Percentiles rank a stretch among this genome's conserved stretches.
Evolutionary conservation across 2,113 vertebrate species (phyloP).

Genomic region (Nettapus auritus): DNA sequence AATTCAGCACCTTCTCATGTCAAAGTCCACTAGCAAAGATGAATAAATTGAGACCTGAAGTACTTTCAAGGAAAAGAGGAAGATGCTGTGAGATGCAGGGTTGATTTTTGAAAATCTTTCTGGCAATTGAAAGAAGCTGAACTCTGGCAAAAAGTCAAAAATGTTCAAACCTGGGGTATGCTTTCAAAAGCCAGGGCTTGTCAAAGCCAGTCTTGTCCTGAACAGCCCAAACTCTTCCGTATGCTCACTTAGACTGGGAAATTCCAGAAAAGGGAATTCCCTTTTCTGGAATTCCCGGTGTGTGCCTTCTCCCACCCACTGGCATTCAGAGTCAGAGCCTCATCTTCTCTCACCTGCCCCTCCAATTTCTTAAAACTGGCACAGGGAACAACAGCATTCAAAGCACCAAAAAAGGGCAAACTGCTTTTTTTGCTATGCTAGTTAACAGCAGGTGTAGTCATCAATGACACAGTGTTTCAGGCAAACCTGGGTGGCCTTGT

Average conservation of each 20-base stretch:
- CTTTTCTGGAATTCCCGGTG: neutral
- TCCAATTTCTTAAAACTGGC: neutral
- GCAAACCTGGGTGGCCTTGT: neutral
- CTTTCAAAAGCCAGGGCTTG: neutral
- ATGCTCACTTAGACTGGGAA: fast-evolving
- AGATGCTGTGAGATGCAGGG: neutral
- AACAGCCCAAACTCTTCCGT: neutral
- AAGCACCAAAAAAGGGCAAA: neutral
- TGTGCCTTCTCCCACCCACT: neutral
- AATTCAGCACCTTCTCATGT: neutral
- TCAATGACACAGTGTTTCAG: neutral
- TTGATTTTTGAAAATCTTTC: neutral
- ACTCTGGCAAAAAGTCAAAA: neutral
- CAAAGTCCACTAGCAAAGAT: neutral
- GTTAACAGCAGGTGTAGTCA: neutral
- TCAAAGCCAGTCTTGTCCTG: neutral
- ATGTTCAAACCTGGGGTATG: neutral
- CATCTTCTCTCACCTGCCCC: neutral
- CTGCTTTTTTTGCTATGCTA: neutral
- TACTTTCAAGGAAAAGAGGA: neutral
- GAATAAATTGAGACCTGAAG: neutral
- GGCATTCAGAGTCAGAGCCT: neutral
- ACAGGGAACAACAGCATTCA: neutral
- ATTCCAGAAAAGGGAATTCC: too few species aligned
- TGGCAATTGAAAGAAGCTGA: neutral